Base-by-base conservation (phyloP, 2,797 vertebrate genomes). In the Corythornis leucogaster region DNA sequence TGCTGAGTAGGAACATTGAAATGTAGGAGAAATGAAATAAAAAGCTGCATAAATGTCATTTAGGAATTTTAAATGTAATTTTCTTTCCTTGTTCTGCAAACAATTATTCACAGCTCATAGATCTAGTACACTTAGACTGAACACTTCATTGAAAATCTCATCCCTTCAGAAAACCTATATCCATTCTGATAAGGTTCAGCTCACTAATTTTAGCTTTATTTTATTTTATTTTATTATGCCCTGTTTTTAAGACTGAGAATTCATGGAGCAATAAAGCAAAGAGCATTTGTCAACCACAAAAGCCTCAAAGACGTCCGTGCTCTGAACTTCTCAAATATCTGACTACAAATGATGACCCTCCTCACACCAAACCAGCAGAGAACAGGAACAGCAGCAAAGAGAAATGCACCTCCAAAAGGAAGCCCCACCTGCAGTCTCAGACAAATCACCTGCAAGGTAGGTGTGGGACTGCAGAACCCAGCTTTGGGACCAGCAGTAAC, bases 311-410 rank as follows among this genome's bases (percentile, higher is more conserved):
- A 97, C 99, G 99, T 95, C 99, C 99, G 84, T 99, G 99, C 98
- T 99, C 99, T 13, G 99, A 99, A 98, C 98, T 99, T 97, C 99
- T 99, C 95, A 99, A 99, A 96, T 99, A 99, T 98, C 98, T 99
- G 97, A 99, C 99, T 93, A 98, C 99, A 31, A 99, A 98, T 48
- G 99, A 99, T 98, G 99, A 99, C 98, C 98, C 98, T 97, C 98
- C 99, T 97, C 98, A 99, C 97, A 98, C 98, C 97, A 99, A 99
- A 99, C 98, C 98, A 97, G 97, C 97, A 97, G 98, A 98, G 92
- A 98, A 95, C 96, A 97, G 97, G 75, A 98, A 98, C 96, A 97
- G 97, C 95, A 98, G 97, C 97, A 98, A 98, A 97, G 99, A 99
- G 96, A 99, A 99, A 98, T 98, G 98, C 96, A 98, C 97, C 91